A percentile compares a stretch with the other conserved stretches of the same genome.
phyloP scores from a whole-genome alignment of 2,888 invertebrate species.

The Cosmia trapezina region DNA sequence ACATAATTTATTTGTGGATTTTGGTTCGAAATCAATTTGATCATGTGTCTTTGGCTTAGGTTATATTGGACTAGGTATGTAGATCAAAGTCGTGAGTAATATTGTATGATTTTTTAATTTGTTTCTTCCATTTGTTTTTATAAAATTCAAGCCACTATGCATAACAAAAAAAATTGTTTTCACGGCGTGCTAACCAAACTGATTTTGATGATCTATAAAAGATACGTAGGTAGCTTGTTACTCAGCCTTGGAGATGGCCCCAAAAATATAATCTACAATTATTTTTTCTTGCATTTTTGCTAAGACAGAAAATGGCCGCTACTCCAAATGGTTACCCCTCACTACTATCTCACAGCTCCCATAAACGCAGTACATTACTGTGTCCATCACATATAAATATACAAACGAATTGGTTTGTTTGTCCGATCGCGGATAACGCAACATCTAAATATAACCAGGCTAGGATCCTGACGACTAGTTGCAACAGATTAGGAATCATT shows the following conservation, averaged over 20 bases:
- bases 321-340: conserved; percentile 45
- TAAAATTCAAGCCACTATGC: too few relatives aligned
- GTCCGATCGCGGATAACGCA: conserved; percentile 76
- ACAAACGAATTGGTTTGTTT: conserved; percentile 81
- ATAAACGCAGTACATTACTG: conserved; percentile 77
- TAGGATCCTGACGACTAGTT: conserved; percentile 48
- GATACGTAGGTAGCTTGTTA: too few relatives aligned
- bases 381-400: conserved; percentile 74
- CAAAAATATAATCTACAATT: neutral
- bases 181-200: neutral
- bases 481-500: conserved; percentile 35
- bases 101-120: too few relatives aligned
- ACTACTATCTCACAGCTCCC: conserved; percentile 58
- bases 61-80: too few relatives aligned
- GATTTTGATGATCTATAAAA: neutral
- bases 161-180: too few relatives aligned
- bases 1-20: neutral
- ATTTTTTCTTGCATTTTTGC: neutral
- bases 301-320: neutral
- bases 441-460: conserved; percentile 76
- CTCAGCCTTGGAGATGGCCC: neutral
- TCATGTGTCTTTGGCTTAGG: too few relatives aligned
- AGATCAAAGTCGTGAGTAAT: too few relatives aligned
- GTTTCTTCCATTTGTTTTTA: too few relatives aligned
- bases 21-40: too few relatives aligned